These are phyloP conservation scores for Acropora tenuis DNA, from an alignment of 64 coral and sea anemone species.

Conservation along the genomic window DNA sequence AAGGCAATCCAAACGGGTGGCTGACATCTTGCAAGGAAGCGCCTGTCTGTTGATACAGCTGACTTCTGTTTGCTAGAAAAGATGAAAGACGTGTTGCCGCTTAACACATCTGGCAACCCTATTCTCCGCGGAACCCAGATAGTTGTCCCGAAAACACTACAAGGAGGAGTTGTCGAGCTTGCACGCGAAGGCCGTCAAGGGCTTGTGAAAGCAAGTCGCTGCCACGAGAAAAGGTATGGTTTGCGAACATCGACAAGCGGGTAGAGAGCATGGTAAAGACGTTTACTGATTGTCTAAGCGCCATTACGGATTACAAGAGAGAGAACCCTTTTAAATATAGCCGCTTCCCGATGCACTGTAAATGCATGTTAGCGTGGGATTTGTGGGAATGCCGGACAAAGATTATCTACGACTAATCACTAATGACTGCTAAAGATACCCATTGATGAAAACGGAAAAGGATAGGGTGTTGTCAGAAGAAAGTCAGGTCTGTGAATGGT, in stretches of 20 bases:
- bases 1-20: background rate
- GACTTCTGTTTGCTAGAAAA: slow-evolving; percentile 31
- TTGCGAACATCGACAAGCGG: slow-evolving; percentile 18
- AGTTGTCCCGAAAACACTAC: slow-evolving; percentile 21
- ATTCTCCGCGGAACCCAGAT: slow-evolving; percentile 12
- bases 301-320: background rate
- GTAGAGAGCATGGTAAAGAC: slow-evolving; percentile 30
- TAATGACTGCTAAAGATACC: slow-evolving; percentile 22
- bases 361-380: slow-evolving; percentile 21
- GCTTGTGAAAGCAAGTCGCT: slow-evolving; percentile 20
- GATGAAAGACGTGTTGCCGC: slow-evolving; percentile 13
- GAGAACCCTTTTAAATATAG: slow-evolving; percentile 30
- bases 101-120: slow-evolving; percentile 9
- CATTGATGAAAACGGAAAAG: background rate
- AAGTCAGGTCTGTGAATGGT: no score
- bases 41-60: background rate
- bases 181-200: slow-evolving; percentile 58
- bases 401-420: slow-evolving; percentile 36
- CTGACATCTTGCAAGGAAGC: background rate
- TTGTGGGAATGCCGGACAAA: background rate
- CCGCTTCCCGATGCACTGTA: slow-evolving; percentile 1
- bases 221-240: slow-evolving; percentile 50
- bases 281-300: background rate
- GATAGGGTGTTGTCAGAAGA: no score
- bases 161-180: slow-evolving; percentile 15